Percentiles rank a stretch among this genome's conserved stretches.
Conservation (phyloP, 2,888 invertebrate genomes). For the Latrodectus hesperus region DNA sequence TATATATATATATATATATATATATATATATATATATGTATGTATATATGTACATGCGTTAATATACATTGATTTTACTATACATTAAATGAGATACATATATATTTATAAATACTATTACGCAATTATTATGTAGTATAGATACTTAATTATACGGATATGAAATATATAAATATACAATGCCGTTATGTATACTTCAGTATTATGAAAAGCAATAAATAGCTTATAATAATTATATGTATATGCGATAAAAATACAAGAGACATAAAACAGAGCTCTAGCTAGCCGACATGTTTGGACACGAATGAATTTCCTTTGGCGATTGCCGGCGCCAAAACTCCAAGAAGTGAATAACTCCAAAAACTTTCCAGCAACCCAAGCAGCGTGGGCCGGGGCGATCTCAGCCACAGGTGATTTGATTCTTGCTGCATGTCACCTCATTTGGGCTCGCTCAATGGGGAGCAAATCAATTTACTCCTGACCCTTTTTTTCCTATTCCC, state of each 20-base stretch:
- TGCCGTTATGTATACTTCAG: too few relatives aligned
- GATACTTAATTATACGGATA: too few relatives aligned
- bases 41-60: too few relatives aligned
- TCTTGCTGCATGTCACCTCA: conserved; percentile 69
- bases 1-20: too few relatives aligned
- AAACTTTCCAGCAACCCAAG: conserved; percentile 32
- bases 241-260: background rate
- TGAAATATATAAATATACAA: too few relatives aligned
- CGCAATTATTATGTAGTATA: too few relatives aligned
- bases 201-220: background rate
- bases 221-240: background rate
- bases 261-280: background rate
- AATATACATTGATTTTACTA: too few relatives aligned
- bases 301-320: background rate
- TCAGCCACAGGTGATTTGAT: conserved; percentile 70
- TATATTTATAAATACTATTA: too few relatives aligned
- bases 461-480: conserved; percentile 67
- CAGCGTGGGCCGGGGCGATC: conserved; percentile 58
- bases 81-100: too few relatives aligned
- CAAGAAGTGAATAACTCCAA: background rate
- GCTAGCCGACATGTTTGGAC: background rate
- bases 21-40: too few relatives aligned
- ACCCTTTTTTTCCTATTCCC: conserved; percentile 14
- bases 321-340: background rate
- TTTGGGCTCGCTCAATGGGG: conserved; percentile 70